Base-by-base conservation (phyloP, 1,140 invertebrate species). In the Panagrolaimus sp. region DNA sequence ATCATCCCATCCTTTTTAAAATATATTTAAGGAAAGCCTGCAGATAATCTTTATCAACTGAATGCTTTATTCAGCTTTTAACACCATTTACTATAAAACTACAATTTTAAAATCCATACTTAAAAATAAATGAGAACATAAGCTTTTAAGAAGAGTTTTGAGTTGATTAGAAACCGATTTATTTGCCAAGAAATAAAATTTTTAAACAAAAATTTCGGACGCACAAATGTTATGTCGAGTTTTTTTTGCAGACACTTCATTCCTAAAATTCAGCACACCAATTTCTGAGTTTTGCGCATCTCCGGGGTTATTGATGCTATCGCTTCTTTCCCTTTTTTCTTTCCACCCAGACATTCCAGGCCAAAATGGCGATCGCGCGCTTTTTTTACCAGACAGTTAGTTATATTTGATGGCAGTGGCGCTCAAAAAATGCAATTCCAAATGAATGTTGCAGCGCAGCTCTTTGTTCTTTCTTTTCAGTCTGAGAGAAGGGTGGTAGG, bases 291-390 rank as follows among this genome's bases (percentile, higher is more conserved):
- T 16, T 57, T 57, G 51, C 51, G 51, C 51, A 57, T 20, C 27
- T 57, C 51, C 51, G 51, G 51, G 20, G 51, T 57, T 27, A 57
- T 57, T 57, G 51, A 57, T 57, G 51, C 51, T 57, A 57, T 57
- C 51, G 11, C 11, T 57, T 57, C 27, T 57, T 38, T 38, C 31
- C 7, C 7, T 7, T 38, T 7, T 38, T 38, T 38, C 31, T 38
- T 38, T 38, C 31, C 31, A 38, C 31, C 31, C 31, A 38, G 31
- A 38, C 31, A 38, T 38, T 38, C 31, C 51, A 27, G 20, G 51
- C 14, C 20, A 20, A 57, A 27, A 25, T 57, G 51, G 51, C 51
- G 51, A 57, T 57, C 51, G 51, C 51, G 51, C 51, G 27, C 51
- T 11, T 25, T 27, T 57, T 16, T 57, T 9, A 25, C 51, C 51